phyloP scores from a whole-genome alignment of 1,140 invertebrate genomes.

The Archivesica marissinica region DNA sequence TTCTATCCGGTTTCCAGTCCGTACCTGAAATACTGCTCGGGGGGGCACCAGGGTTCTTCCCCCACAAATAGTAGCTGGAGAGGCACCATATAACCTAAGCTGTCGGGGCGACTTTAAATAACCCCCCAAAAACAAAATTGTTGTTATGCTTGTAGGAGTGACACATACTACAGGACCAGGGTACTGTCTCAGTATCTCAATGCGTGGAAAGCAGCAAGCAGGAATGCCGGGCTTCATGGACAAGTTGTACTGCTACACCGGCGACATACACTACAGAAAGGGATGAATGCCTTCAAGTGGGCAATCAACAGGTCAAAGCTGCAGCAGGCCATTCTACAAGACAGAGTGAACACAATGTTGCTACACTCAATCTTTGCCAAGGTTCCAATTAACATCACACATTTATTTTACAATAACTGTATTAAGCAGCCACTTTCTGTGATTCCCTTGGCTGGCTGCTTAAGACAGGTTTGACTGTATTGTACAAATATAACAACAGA shows the following conservation, averaged over 20 bases:
- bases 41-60: too few species aligned
- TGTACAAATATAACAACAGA: too few species aligned
- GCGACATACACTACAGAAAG: constrained; percentile 65
- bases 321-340: constrained; percentile 66
- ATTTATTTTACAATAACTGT: neutral
- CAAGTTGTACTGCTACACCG: constrained; percentile 56
- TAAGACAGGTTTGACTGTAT: too few species aligned
- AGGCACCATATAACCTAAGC: too few species aligned
- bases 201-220: constrained; percentile 53
- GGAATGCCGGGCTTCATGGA: constrained; percentile 37
- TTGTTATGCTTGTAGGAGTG: too few species aligned
- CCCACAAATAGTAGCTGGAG: too few species aligned
- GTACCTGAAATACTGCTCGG: too few species aligned
- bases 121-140: too few species aligned
- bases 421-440: too few species aligned
- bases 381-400: constrained; percentile 32
- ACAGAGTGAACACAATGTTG: constrained; percentile 62
- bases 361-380: constrained; percentile 59
- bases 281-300: constrained; percentile 72
- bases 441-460: too few species aligned
- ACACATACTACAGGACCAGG: constrained; percentile 63
- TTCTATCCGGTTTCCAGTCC: too few species aligned
- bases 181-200: constrained; percentile 55
- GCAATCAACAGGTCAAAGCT: constrained; percentile 69
- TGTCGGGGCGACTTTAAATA: too few species aligned